These are phyloP conservation scores for Tetrapedia diversipes DNA, from an alignment of 2,888 invertebrate genomes.

Conservation along the genomic window DNA sequence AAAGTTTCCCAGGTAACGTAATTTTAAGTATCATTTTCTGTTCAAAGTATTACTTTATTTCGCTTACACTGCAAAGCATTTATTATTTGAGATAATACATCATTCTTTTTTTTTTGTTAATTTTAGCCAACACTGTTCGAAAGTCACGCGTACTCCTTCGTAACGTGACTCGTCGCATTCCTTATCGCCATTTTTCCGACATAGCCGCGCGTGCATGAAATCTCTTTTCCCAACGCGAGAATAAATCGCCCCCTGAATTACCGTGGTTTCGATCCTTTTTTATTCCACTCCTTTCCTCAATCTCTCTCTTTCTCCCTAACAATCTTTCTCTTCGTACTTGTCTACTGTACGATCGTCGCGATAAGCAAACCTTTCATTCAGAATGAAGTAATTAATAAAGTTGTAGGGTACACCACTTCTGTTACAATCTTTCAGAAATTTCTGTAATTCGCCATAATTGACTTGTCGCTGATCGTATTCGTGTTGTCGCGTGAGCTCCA, in stretches of 20 bases:
- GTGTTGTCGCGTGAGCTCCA: neutral
- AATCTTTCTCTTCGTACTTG: no score
- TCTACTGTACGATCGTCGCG: conserved; percentile 21
- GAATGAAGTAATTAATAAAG: conserved; percentile 36
- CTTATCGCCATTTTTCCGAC: conserved; percentile 41
- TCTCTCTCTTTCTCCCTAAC: neutral
- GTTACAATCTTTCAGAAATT: conserved; percentile 24
- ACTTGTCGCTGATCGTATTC: conserved; percentile 12
- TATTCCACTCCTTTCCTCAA: neutral
- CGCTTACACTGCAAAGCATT: no score
- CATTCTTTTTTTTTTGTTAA: no score
- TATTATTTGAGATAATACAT: no score
- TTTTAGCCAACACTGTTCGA: no score
- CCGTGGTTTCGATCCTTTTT: neutral
- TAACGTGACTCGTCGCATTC: conserved; percentile 40
- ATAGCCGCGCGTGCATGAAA: conserved; percentile 19
- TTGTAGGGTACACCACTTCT: conserved; percentile 3
- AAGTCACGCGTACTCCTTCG: conserved; percentile 30
- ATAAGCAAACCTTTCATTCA: conserved; percentile 34
- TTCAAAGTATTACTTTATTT: no score
- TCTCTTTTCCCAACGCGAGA: conserved; percentile 37
- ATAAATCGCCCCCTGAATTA: conserved; percentile 46
- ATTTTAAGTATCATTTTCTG: no score
- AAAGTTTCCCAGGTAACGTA: no score
- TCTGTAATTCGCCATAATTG: conserved; percentile 4